Conservation (phyloP, 2,113 vertebrate species). For the Dromiciops gliroides region DNA sequence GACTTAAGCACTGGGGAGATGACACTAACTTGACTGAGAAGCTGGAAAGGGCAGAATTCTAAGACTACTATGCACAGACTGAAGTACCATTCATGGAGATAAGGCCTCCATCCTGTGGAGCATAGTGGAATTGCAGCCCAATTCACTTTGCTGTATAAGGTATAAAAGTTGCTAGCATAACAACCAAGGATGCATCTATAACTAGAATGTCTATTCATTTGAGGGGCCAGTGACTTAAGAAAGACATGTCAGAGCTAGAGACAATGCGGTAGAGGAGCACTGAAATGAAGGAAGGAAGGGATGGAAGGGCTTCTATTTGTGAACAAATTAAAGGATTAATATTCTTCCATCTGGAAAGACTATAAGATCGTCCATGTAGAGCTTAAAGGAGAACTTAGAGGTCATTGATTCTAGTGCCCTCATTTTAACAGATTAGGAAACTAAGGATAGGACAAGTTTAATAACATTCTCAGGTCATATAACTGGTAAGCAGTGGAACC, state of each 20-base stretch:
- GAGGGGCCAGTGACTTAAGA: no score
- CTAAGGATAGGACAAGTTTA: neutral
- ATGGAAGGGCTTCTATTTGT: neutral
- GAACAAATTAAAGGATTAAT: neutral
- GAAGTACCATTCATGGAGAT: conserved; percentile 60
- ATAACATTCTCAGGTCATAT: neutral
- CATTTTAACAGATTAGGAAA: neutral
- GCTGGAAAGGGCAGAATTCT: conserved; percentile 17
- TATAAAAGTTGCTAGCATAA: neutral
- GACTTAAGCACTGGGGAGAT: neutral
- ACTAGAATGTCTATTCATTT: neutral
- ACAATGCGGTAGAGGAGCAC: neutral
- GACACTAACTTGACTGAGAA: neutral
- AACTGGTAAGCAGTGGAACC: neutral
- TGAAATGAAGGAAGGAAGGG: neutral
- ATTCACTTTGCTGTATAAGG: neutral
- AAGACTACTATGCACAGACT: neutral
- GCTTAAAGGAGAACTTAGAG: neutral
- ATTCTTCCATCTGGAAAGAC: neutral
- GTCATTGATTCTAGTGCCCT: neutral
- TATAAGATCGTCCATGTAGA: neutral
- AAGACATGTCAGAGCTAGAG: no score
- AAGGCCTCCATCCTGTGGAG: conserved; percentile 78
- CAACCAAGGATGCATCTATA: accelerated
- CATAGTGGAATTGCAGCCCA: conserved; percentile 66